Conservation (phyloP, 2,888 invertebrate genomes). For the Heliconius aoede region DNA sequence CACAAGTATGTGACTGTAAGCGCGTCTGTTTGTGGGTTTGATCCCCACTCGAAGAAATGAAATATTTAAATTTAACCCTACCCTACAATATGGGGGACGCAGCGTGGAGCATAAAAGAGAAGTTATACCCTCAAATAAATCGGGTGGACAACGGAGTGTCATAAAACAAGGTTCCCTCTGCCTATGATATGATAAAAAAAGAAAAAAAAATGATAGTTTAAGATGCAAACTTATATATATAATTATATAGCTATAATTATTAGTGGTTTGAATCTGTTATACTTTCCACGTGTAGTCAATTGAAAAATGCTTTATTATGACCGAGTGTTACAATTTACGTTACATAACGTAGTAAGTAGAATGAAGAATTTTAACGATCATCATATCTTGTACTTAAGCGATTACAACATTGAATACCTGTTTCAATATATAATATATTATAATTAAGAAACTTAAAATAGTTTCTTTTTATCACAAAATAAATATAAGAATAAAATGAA, state of each 20-base stretch:
- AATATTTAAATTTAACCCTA: not conserved
- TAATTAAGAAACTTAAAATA: not conserved
- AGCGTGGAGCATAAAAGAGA: too few species aligned
- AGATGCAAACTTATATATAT: not conserved
- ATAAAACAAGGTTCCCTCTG: too few species aligned
- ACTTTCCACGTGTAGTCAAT: not conserved
- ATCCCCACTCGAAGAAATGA: not conserved
- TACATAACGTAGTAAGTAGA: constrained; percentile 15
- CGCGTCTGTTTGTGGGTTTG: too few species aligned
- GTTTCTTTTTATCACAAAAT: not conserved
- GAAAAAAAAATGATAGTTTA: not conserved
- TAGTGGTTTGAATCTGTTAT: not conserved
- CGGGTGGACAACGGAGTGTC: too few species aligned
- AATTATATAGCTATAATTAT: not conserved
- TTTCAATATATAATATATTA: not conserved
- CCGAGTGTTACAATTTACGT: constrained; percentile 2
- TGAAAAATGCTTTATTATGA: constrained; percentile 21
- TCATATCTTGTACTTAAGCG: not conserved
- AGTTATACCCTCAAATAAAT: too few species aligned
- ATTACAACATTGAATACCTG: constrained; percentile 4
- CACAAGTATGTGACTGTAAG: too few species aligned
- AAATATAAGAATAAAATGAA: not conserved
- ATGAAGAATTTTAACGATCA: constrained; percentile 31
- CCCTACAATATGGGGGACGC: too few species aligned
- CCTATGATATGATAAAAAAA: too few species aligned